A percentile compares a stretch with the other conserved stretches of the same genome.
Conservation (phyloP, 2,113 vertebrate genomes). For the Paramormyrops kingsleyae region DNA sequence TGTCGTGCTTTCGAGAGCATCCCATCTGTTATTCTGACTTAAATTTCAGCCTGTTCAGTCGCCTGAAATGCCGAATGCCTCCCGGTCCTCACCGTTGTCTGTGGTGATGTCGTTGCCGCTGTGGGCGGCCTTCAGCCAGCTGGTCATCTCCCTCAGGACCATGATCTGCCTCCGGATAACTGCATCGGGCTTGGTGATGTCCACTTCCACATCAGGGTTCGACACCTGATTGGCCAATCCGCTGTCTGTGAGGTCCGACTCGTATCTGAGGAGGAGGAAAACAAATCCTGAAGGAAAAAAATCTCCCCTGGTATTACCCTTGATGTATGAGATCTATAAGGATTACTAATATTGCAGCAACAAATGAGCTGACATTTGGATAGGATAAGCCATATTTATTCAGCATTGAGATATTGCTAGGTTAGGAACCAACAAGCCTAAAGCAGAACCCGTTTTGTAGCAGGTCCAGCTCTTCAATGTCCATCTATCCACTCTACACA, state of each 20-base stretch:
- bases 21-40: not conserved
- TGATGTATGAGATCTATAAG: not conserved
- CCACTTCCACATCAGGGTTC: constrained; percentile 90
- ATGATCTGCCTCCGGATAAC: constrained; percentile 87
- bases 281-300: not conserved
- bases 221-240: constrained; percentile 88
- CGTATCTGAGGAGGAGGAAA: constrained; percentile 65
- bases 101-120: constrained; percentile 81
- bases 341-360: not conserved
- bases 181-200: constrained; percentile 81
- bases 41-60: not conserved
- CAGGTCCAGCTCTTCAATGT: not conserved
- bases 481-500: not conserved
- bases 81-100: constrained; percentile 66
- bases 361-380: not conserved
- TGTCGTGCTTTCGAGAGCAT: not conserved
- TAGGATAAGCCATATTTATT: not conserved
- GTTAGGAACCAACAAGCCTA: not conserved
- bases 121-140: constrained; percentile 84
- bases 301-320: not conserved
- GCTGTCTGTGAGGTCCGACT: constrained; percentile 82
- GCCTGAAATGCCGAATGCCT: not conserved
- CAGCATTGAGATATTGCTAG: not conserved
- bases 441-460: not conserved
- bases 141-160: constrained; percentile 82